phyloP scores from a whole-genome alignment of 2,113 vertebrate genomes.

The Regulus satrapa region DNA sequence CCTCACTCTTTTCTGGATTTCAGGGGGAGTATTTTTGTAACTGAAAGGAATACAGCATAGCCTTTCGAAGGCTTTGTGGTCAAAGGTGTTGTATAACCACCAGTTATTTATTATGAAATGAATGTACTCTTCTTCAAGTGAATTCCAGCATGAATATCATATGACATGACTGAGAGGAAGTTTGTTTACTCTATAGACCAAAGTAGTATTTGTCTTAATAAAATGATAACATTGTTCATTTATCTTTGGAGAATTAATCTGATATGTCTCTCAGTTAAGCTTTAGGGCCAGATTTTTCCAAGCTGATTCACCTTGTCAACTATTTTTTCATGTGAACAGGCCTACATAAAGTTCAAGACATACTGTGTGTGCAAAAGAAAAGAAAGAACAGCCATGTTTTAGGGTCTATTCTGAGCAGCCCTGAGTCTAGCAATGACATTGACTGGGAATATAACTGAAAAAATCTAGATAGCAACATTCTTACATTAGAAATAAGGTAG shows the following conservation, averaged over 20 bases:
- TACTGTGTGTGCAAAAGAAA: not conserved
- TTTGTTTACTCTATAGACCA: constrained; percentile 31
- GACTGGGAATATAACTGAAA: not conserved
- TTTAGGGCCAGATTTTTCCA: constrained; percentile 5
- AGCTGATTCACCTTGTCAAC: not conserved
- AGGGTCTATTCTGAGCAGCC: not conserved
- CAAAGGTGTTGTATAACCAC: constrained; percentile 43
- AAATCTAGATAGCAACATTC: not conserved
- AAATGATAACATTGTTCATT: constrained; percentile 42
- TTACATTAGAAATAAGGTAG: not conserved
- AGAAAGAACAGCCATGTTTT: not conserved
- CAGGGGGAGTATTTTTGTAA: not conserved
- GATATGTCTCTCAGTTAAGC: not conserved
- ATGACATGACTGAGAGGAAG: constrained; percentile 17
- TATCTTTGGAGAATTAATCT: not conserved
- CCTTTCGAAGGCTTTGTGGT: not conserved
- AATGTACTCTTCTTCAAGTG: constrained; percentile 21
- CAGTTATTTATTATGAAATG: constrained; percentile 29
- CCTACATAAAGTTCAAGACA: not conserved
- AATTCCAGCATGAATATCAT: constrained; percentile 40
- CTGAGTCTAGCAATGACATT: not conserved
- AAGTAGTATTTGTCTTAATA: constrained; percentile 42
- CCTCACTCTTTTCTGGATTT: not conserved
- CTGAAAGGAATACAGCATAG: not conserved
- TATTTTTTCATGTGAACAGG: not conserved